Evolutionary conservation across 2,113 vertebrate genomes (phyloP).

Genomic region (Epinephelus moara): DNA sequence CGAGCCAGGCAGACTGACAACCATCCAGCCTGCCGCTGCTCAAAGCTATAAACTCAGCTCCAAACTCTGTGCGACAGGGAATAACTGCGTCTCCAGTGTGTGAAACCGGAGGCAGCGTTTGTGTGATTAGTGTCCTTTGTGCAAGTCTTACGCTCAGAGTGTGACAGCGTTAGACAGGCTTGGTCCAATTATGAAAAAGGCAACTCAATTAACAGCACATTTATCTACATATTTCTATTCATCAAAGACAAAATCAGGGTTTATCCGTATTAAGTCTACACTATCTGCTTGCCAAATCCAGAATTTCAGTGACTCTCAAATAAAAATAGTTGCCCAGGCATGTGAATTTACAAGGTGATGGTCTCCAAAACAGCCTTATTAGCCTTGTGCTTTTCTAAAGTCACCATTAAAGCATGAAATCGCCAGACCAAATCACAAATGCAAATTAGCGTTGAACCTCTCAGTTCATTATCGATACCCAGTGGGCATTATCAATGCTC

Average conservation of each 20-base stretch:
- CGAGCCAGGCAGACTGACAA: slow-evolving; percentile 46
- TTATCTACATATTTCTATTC: not conserved
- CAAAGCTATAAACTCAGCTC: slow-evolving; percentile 34
- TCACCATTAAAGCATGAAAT: not conserved
- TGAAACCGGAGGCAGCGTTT: not conserved
- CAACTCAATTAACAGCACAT: not conserved
- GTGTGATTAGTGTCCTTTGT: slow-evolving; percentile 8
- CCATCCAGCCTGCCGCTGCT: slow-evolving; percentile 42
- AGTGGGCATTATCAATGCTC: too few species aligned
- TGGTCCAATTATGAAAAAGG: not conserved
- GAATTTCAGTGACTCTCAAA: not conserved
- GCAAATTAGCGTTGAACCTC: too few species aligned
- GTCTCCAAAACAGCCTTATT: not conserved
- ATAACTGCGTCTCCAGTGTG: not conserved
- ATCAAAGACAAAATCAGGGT: not conserved
- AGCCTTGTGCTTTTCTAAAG: not conserved
- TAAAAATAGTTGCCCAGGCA: not conserved
- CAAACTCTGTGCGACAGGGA: not conserved
- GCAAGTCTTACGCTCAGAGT: not conserved
- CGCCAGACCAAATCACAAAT: too few species aligned
- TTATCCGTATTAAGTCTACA: not conserved
- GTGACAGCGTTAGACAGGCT: not conserved
- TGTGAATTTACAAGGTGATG: not conserved
- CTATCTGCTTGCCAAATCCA: not conserved
- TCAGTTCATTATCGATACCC: too few species aligned